These are phyloP conservation scores for Drosophila prolongata DNA, from an alignment of 2,888 invertebrate genomes.

Conservation along the genomic window DNA sequence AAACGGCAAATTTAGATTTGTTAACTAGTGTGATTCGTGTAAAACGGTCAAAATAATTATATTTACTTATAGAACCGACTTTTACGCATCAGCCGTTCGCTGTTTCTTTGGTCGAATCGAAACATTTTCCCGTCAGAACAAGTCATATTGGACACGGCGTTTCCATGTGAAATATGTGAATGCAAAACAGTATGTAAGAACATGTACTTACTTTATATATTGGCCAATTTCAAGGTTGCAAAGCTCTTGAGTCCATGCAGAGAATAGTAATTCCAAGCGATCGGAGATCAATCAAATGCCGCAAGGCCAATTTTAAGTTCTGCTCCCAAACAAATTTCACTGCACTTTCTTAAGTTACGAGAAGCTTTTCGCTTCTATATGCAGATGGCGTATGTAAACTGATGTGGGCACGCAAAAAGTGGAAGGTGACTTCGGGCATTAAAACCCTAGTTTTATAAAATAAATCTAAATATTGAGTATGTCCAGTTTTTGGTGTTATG, in stretches of 20 bases:
- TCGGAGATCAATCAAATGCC: not conserved
- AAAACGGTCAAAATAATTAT: not conserved
- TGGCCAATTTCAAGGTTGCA: conserved; percentile 6
- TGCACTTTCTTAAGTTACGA: not conserved
- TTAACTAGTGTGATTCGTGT: not conserved
- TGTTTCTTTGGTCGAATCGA: conserved; percentile 35
- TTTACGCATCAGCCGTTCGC: conserved; percentile 50
- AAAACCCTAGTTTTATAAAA: too few species aligned
- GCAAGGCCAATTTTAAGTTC: not conserved
- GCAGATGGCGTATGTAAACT: too few species aligned
- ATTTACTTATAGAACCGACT: conserved; percentile 26
- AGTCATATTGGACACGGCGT: conserved; percentile 1
- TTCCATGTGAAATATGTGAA: conserved; percentile 5
- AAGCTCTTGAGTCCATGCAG: not conserved
- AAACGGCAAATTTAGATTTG: not conserved
- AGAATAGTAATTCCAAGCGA: not conserved
- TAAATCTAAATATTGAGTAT: too few species aligned
- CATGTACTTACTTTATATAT: conserved; percentile 9
- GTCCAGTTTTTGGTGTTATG: too few species aligned
- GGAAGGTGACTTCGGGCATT: too few species aligned
- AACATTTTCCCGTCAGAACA: conserved; percentile 35
- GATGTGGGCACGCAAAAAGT: too few species aligned
- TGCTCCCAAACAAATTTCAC: not conserved
- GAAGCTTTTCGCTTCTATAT: conserved; percentile 3
- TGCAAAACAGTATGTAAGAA: not conserved